These are phyloP conservation scores for Taurulus bubalis DNA, from an alignment of 2,113 vertebrate genomes.

Conservation along the genomic window DNA sequence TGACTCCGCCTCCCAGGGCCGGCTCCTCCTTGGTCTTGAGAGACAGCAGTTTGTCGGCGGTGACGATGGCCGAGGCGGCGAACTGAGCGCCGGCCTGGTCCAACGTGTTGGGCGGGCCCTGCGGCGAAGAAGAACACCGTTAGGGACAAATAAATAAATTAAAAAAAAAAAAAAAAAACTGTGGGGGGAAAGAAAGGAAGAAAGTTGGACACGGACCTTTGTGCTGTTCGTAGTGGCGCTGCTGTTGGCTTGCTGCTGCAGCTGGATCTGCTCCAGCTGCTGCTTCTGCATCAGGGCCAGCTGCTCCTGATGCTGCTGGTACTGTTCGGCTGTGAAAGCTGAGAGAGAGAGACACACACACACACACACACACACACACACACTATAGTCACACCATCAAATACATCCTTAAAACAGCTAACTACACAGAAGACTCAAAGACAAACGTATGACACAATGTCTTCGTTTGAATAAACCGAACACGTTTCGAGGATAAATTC, in stretches of 20 bases:
- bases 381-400: background rate
- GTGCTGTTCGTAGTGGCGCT: conserved; percentile 82
- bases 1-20: conserved; percentile 94
- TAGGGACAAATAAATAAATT: too few relatives aligned
- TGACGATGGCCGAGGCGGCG: conserved; percentile 96
- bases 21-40: conserved; percentile 97
- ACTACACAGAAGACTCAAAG: background rate
- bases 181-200: too few relatives aligned
- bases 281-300: conserved; percentile 98
- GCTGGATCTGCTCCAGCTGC: conserved; percentile 96
- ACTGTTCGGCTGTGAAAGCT: conserved; percentile 98
- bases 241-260: conserved; percentile 86
- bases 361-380: too few relatives aligned
- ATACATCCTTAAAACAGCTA: background rate
- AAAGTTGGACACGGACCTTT: conserved; percentile 27
- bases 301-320: conserved; percentile 99
- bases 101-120: conserved; percentile 92
- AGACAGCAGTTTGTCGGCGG: conserved; percentile 94
- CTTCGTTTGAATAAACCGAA: too few relatives aligned
- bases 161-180: too few relatives aligned
- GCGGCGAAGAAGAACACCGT: conserved; percentile 25
- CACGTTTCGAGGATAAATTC: background rate
- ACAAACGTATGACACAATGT: background rate
- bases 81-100: conserved; percentile 97
- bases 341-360: conserved; percentile 43